These are phyloP conservation scores for Rhipidura dahli DNA, from an alignment of 2,113 vertebrate genomes.

Conservation along the genomic window DNA sequence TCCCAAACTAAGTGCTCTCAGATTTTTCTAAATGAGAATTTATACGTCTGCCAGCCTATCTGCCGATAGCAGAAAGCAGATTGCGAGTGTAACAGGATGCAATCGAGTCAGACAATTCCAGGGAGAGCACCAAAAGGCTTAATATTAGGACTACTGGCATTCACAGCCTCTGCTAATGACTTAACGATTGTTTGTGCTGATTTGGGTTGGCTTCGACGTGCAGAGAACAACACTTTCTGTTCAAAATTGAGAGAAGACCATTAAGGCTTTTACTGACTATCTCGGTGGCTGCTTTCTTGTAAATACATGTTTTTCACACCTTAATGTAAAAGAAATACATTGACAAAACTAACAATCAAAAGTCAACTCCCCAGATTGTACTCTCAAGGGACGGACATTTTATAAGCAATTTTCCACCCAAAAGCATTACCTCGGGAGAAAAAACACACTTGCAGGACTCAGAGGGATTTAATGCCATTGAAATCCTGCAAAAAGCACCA, in stretches of 20 bases:
- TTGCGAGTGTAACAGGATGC: constrained; percentile 65
- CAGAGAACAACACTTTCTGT: constrained; percentile 32
- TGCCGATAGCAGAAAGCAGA: constrained; percentile 69
- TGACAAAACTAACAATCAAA: neutral
- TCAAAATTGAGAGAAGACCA: constrained; percentile 28
- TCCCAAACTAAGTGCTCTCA: neutral
- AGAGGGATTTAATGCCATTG: neutral
- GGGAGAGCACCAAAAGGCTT: constrained; percentile 68
- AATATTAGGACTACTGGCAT: constrained; percentile 42
- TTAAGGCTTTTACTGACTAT: neutral
- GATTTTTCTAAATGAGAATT: constrained; percentile 60
- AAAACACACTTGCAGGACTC: neutral
- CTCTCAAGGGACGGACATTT: neutral
- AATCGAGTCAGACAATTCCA: constrained; percentile 60
- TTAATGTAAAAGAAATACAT: neutral
- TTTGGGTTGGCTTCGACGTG: constrained; percentile 51
- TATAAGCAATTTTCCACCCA: neutral
- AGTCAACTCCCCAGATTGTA: neutral
- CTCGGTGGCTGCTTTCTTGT: neutral
- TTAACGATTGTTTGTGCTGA: constrained; percentile 63
- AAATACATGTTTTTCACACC: neutral
- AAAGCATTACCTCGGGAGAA: neutral
- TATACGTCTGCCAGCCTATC: constrained; percentile 62
- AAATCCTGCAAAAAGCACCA: neutral
- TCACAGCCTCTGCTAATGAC: constrained; percentile 68